Percentiles rank a stretch among this genome's conserved stretches.
phyloP scores from a whole-genome alignment of 2,888 invertebrate species.

The Gerris lacustris region DNA sequence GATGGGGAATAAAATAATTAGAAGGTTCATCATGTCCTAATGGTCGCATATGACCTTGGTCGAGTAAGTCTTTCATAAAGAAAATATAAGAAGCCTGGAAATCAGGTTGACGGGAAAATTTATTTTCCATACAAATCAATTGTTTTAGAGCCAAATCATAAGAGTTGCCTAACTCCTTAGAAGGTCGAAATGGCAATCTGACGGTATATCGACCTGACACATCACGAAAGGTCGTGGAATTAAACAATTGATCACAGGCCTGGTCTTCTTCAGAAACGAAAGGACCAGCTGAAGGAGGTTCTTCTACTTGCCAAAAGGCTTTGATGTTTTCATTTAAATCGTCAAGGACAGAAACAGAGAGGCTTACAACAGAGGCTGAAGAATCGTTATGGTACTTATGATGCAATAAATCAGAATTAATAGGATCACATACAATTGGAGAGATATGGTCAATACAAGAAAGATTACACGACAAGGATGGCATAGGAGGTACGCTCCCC shows the following conservation, averaged over 20 bases:
- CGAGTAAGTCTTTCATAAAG: not conserved
- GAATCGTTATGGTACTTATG: not conserved
- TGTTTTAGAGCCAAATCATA: not conserved
- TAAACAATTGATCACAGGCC: not conserved
- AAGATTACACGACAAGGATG: not conserved
- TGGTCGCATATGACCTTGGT: not conserved
- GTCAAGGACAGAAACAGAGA: not conserved
- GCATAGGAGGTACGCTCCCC: not conserved
- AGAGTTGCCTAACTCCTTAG: not conserved
- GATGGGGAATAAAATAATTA: not conserved
- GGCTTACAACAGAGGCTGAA: not conserved
- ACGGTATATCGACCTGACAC: not conserved
- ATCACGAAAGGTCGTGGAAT: not conserved
- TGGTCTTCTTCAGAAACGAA: not conserved
- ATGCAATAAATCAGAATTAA: not conserved
- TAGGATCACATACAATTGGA: not conserved
- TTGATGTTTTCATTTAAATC: not conserved
- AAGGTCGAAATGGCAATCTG: not conserved
- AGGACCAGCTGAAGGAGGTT: not conserved
- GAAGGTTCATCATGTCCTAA: not conserved
- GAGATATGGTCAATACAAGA: not conserved
- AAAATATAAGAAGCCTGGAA: not conserved
- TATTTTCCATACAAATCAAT: not conserved
- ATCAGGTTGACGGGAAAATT: not conserved
- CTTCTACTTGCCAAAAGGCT: not conserved